A percentile compares a stretch with the other conserved stretches of the same genome.
These are phyloP conservation scores for Helostoma temminkii DNA, from an alignment of 2,797 vertebrate genomes.

Conservation along the genomic window DNA sequence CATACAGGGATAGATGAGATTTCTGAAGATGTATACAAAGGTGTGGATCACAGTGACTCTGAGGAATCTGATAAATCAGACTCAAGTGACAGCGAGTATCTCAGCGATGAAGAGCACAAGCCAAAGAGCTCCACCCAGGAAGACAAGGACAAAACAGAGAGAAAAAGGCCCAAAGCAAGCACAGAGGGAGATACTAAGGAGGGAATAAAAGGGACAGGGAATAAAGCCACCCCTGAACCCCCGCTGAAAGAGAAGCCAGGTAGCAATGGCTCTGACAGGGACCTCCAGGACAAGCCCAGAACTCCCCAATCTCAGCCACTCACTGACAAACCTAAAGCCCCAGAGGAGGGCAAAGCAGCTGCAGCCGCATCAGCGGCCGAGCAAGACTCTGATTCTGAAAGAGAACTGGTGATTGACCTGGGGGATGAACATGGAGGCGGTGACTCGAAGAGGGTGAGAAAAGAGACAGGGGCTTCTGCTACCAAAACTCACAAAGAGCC, in stretches of 20 bases:
- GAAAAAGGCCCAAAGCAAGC: conserved; percentile 87
- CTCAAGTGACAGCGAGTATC: conserved; percentile 94
- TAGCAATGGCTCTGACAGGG: conserved; percentile 84
- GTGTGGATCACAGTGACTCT: conserved; percentile 94
- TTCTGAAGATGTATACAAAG: conserved; percentile 93
- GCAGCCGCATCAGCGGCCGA: conserved; percentile 77
- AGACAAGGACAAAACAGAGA: conserved; percentile 89
- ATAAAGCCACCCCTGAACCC: conserved; percentile 85
- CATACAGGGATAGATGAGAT: conserved; percentile 95
- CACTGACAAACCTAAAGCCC: conserved; percentile 88
- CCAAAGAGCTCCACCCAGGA: conserved; percentile 88
- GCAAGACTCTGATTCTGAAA: conserved; percentile 96
- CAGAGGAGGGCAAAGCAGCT: conserved; percentile 88
- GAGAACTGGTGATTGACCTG: conserved; percentile 96
- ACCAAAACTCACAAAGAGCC: conserved; percentile 84
- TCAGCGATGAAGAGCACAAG: conserved; percentile 94
- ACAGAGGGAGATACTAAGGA: conserved; percentile 88
- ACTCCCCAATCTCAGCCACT: conserved; percentile 79
- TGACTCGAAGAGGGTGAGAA: conserved; percentile 91
- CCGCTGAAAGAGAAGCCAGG: conserved; percentile 86
- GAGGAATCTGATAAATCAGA: conserved; percentile 98
- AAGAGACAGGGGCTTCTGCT: conserved; percentile 79
- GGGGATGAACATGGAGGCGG: conserved; percentile 93
- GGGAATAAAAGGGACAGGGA: conserved; percentile 68
- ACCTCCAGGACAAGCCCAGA: conserved; percentile 89